Conservation (phyloP, 2,797 vertebrate genomes). For the Pelochelys cantorii region DNA sequence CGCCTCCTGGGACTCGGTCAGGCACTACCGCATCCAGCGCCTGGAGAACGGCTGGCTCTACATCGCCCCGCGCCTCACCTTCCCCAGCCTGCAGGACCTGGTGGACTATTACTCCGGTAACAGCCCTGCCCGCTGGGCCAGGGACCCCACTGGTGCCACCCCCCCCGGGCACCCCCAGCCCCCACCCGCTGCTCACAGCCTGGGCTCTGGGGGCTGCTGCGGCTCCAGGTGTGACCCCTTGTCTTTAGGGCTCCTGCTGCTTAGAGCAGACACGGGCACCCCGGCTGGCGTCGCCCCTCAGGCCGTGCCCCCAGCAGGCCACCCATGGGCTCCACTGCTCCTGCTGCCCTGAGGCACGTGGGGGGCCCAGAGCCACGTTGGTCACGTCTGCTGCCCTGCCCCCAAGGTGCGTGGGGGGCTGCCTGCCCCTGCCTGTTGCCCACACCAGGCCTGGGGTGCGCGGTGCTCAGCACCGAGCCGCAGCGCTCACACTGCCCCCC, state of each 20-base stretch:
- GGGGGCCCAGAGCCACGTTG: too few species aligned
- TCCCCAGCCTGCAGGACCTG: conserved; percentile 84
- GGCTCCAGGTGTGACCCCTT: not conserved
- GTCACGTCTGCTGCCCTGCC: too few species aligned
- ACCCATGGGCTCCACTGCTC: too few species aligned
- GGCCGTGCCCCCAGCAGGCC: not conserved
- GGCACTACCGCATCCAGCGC: conserved; percentile 86
- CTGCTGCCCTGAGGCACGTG: too few species aligned
- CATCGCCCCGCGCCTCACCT: conserved; percentile 86
- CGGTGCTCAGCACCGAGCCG: too few species aligned
- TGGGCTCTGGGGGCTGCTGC: not conserved
- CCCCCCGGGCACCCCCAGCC: too few species aligned
- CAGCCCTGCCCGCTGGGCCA: too few species aligned
- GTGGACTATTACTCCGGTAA: conserved; percentile 89
- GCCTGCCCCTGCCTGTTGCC: too few species aligned
- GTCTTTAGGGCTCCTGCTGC: not conserved
- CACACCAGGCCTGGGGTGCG: too few species aligned
- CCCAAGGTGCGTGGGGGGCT: too few species aligned
- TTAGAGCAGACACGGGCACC: not conserved
- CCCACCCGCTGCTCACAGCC: not conserved
- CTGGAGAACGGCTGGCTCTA: conserved; percentile 89
- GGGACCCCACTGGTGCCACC: too few species aligned
- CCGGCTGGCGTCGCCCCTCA: too few species aligned
- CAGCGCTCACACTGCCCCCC: not conserved
- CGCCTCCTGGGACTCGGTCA: conserved; percentile 76